A percentile compares a stretch with the other conserved stretches of the same genome.
These are phyloP conservation scores for Rhinopithecus roxellana DNA, from an alignment of 2,113 vertebrate genomes.

Conservation along the genomic window DNA sequence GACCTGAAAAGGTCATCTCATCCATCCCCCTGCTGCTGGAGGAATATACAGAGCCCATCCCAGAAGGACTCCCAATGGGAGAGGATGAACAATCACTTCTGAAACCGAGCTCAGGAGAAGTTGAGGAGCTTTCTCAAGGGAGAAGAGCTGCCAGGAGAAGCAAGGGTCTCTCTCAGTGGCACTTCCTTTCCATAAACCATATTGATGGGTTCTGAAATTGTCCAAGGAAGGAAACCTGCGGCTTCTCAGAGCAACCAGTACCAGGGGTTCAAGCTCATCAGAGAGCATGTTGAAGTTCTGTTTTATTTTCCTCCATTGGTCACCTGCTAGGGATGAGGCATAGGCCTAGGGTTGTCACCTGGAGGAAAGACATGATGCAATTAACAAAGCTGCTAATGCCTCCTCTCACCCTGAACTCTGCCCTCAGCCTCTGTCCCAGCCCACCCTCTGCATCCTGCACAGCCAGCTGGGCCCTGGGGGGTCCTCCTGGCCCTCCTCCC, in stretches of 20 bases:
- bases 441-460: neutral
- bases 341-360: neutral
- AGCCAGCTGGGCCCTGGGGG: neutral
- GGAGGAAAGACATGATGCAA: neutral
- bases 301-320: neutral
- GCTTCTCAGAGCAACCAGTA: neutral
- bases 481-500: neutral
- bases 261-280: neutral
- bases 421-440: neutral
- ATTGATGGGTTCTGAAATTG: neutral
- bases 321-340: neutral
- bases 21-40: neutral
- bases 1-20: neutral
- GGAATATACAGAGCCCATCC: neutral
- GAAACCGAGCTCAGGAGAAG: neutral
- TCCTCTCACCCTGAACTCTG: neutral
- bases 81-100: neutral
- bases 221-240: neutral
- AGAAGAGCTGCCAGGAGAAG: neutral
- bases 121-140: neutral
- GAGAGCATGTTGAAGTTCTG: neutral
- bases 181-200: neutral
- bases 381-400: neutral
- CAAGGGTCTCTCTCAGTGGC: rapidly evolving
- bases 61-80: neutral